Conservation (phyloP, 2,888 invertebrate species). For the Cantharis rufa region DNA sequence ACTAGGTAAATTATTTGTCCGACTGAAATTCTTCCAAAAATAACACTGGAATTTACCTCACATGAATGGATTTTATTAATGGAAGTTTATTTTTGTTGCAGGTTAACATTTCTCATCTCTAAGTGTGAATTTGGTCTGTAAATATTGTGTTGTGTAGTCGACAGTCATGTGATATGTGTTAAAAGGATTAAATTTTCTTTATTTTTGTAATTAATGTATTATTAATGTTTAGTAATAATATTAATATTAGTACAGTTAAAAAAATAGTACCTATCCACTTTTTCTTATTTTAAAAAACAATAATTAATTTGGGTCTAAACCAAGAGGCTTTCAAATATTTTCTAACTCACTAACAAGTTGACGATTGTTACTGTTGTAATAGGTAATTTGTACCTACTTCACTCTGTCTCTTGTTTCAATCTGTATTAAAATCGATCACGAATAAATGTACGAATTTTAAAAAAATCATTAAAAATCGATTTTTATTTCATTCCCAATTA, state of each 20-base stretch:
- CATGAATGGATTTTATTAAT: background rate
- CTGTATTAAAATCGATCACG: background rate
- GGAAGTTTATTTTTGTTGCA: background rate
- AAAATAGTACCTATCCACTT: background rate
- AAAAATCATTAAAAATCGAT: background rate
- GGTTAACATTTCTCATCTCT: background rate
- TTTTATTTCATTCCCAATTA: background rate
- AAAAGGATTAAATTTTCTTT: background rate
- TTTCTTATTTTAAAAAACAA: background rate
- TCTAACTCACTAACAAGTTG: background rate
- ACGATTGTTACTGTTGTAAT: background rate
- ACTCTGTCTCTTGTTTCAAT: background rate
- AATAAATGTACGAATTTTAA: background rate
- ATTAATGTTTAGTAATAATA: background rate
- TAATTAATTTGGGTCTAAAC: background rate
- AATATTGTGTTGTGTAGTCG: background rate
- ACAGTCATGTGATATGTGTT: background rate
- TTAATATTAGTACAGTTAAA: background rate
- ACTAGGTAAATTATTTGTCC: background rate
- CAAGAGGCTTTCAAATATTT: background rate
- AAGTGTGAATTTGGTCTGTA: background rate
- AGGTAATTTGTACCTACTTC: background rate
- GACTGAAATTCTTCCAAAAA: no score
- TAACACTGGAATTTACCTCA: no score
- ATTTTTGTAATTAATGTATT: background rate